A percentile compares a stretch with the other conserved stretches of the same genome.
phyloP scores from a whole-genome alignment of 2,797 vertebrate species.

The Arrhamphus sclerolepis region DNA sequence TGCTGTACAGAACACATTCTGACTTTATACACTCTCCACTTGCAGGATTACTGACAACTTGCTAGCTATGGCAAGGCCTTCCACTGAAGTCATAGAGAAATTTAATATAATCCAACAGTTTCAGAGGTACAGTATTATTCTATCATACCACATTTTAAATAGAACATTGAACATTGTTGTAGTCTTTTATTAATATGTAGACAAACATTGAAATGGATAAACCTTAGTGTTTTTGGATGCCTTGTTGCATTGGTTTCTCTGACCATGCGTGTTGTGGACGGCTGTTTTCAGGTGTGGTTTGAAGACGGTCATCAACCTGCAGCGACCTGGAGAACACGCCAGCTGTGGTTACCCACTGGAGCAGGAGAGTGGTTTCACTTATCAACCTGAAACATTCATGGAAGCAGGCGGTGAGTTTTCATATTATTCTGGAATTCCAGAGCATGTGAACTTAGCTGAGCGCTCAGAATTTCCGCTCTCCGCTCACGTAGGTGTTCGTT shows the following conservation, averaged over 20 bases:
- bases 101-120: slow-evolving; percentile 93
- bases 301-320: slow-evolving; percentile 96
- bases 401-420: slow-evolving; percentile 91
- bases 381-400: slow-evolving; percentile 95
- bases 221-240: not conserved
- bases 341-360: slow-evolving; percentile 95
- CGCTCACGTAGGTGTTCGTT: too few species aligned
- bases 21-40: slow-evolving; percentile 24
- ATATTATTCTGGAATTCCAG: slow-evolving; percentile 22
- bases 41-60: slow-evolving; percentile 94
- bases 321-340: slow-evolving; percentile 95
- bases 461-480: too few species aligned
- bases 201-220: too few species aligned
- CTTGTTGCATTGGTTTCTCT: not conserved
- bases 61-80: slow-evolving; percentile 96
- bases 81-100: slow-evolving; percentile 92
- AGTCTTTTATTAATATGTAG: too few species aligned
- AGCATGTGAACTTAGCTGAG: not conserved
- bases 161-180: too few species aligned
- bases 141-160: not conserved
- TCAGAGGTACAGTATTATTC: slow-evolving; percentile 81
- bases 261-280: not conserved
- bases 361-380: slow-evolving; percentile 93
- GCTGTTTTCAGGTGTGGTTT: slow-evolving; percentile 84
- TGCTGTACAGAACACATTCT: not conserved